Evolutionary conservation across 1,140 invertebrate species (phyloP).

Genomic region (Bombus polaris): DNA sequence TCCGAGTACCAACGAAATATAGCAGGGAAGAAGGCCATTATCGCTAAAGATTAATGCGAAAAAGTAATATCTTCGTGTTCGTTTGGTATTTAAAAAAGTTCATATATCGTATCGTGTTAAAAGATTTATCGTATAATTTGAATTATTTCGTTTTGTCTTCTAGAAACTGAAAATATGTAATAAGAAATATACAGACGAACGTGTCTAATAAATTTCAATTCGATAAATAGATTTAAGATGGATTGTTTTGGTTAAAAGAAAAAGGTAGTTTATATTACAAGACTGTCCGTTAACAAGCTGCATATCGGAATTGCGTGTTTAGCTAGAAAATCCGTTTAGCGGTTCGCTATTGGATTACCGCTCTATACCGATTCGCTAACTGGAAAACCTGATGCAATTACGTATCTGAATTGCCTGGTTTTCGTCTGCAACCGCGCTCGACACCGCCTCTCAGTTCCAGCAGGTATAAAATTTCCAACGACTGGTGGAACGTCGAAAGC

Average conservation of each 20-base stretch:
- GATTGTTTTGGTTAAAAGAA: background rate
- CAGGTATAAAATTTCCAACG: background rate
- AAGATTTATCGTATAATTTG: no score
- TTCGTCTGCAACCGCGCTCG: background rate
- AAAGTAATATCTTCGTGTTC: background rate
- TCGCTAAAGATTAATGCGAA: background rate
- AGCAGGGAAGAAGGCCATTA: background rate
- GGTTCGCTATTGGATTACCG: background rate
- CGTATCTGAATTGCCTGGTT: background rate
- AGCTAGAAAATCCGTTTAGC: background rate
- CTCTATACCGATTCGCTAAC: background rate
- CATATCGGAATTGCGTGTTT: background rate
- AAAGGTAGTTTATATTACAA: background rate
- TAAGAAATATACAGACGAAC: background rate
- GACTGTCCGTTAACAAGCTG: no score
- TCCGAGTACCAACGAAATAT: conserved; percentile 11
- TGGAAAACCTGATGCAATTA: background rate
- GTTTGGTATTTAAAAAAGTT: no score
- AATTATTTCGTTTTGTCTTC: background rate
- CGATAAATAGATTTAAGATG: background rate
- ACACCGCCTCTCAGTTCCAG: background rate
- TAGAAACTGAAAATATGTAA: no score
- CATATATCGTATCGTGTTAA: no score
- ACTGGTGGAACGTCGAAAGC: background rate
- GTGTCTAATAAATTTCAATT: no score